Conservation (phyloP, 2,888 invertebrate genomes). For the Meteorus cinctellus region DNA sequence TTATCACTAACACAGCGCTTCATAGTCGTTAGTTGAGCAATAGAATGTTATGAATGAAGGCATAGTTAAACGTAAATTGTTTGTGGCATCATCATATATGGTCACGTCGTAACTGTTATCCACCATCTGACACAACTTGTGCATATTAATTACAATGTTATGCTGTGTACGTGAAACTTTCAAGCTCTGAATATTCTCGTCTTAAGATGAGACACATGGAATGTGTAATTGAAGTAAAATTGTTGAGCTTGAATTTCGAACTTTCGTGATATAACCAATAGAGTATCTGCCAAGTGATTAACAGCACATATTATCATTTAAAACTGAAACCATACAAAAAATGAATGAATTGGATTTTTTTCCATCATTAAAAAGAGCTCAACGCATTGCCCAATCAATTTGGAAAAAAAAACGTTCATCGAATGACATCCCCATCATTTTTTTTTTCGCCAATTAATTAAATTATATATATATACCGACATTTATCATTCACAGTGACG, state of each 20-base stretch:
- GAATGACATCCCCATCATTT: background rate
- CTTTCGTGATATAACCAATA: background rate
- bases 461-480: background rate
- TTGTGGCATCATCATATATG: no score
- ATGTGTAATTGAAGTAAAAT: background rate
- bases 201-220: background rate
- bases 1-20: no score
- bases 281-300: background rate
- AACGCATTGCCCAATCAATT: background rate
- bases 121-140: conserved; percentile 1
- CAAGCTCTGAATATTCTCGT: background rate
- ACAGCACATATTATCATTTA: no score
- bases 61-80: conserved; percentile 7
- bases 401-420: background rate
- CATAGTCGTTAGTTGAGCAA: background rate
- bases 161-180: background rate
- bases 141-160: background rate
- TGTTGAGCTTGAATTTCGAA: background rate
- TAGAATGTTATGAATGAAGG: background rate
- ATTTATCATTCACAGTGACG: background rate
- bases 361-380: no score
- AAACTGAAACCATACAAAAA: no score
- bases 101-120: background rate
- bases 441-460: background rate
- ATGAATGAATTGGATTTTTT: no score